These are phyloP conservation scores for Calosoma granatense DNA, from an alignment of 1,140 invertebrate species.

Conservation along the genomic window DNA sequence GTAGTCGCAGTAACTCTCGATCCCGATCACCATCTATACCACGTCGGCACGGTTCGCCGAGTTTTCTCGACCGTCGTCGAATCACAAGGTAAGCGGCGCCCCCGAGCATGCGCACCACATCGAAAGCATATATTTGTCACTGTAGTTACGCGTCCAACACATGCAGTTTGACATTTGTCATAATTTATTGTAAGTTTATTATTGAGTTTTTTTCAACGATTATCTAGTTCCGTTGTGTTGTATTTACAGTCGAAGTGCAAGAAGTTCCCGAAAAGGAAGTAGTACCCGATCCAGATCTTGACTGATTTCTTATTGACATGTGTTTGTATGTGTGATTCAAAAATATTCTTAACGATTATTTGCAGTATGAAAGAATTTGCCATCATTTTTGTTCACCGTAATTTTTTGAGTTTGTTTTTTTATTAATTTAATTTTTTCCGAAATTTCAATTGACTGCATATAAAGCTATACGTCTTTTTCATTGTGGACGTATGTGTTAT, in stretches of 20 bases:
- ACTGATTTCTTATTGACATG: too few relatives aligned
- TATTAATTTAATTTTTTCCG: too few relatives aligned
- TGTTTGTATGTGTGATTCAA: too few relatives aligned
- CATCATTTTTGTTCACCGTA: too few relatives aligned
- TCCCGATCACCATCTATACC: conserved; percentile 79
- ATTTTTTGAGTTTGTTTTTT: too few relatives aligned
- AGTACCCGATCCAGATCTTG: too few relatives aligned
- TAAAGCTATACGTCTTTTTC: too few relatives aligned
- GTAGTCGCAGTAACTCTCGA: conserved; percentile 37
- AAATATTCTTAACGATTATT: too few relatives aligned
- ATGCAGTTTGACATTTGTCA: conserved; percentile 13
- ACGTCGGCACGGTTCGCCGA: conserved; percentile 76
- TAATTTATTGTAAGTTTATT: conserved; percentile 12
- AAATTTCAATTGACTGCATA: too few relatives aligned
- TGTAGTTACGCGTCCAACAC: background rate
- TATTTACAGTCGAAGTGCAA: background rate
- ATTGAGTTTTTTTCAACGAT: conserved; percentile 15
- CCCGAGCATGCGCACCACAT: background rate
- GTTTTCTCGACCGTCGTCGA: conserved; percentile 76
- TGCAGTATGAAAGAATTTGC: too few relatives aligned
- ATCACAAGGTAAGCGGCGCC: conserved; percentile 83
- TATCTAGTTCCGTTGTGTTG: conserved; percentile 13
- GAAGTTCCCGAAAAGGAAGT: too few relatives aligned
- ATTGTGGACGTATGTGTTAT: too few relatives aligned
- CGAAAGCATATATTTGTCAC: background rate